Evolutionary conservation across 2,113 vertebrate genomes (phyloP).

Genomic region (Chaenogobius annularis): DNA sequence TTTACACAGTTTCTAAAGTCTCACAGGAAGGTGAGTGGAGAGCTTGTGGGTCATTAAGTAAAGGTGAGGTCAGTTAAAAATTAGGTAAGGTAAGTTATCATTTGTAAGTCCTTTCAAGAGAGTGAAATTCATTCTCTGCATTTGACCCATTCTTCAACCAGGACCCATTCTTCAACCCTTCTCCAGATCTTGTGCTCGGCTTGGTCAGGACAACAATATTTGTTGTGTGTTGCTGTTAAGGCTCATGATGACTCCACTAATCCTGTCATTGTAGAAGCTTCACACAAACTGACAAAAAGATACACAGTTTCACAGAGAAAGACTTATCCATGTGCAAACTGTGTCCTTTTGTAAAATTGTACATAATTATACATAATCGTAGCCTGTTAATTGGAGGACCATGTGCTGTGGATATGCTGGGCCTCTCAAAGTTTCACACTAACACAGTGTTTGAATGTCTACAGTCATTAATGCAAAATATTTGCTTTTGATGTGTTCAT

Average conservation of each 20-base stretch:
- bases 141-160: too few species aligned
- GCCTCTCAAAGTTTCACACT: background rate
- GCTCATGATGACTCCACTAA: background rate
- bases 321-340: background rate
- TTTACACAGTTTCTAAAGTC: background rate
- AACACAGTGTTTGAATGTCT: background rate
- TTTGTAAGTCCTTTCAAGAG: too few species aligned
- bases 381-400: background rate
- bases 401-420: background rate
- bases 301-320: background rate
- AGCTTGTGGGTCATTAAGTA: background rate
- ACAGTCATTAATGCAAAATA: background rate
- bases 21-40: background rate
- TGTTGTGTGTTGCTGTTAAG: background rate
- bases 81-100: too few species aligned
- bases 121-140: too few species aligned
- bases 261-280: background rate
- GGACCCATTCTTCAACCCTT: too few species aligned
- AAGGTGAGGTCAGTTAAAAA: background rate
- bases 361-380: background rate
- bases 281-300: too few species aligned
- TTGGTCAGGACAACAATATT: background rate
- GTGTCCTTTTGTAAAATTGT: background rate
- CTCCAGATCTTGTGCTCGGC: too few species aligned
- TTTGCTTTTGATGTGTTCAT: conserved; percentile 9